Conservation (phyloP, 2,888 invertebrate species). For the Cremastinae sp. region DNA sequence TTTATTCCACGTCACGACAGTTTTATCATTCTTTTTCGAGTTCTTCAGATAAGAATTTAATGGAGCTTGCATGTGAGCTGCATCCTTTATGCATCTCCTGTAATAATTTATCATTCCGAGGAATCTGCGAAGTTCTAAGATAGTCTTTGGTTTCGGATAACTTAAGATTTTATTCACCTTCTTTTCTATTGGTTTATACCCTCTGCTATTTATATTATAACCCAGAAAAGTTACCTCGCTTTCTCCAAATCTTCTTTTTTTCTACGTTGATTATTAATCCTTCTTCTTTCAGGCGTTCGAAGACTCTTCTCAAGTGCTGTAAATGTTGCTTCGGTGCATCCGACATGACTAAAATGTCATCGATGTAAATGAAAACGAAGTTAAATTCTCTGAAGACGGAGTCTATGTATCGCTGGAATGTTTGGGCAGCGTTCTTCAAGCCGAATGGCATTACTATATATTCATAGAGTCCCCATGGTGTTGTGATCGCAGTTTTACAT, state of each 20-base stretch:
- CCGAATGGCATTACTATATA: constrained; percentile 48
- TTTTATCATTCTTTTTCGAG: constrained; percentile 50
- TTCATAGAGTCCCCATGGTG: constrained; percentile 52
- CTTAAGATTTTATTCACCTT: constrained; percentile 30
- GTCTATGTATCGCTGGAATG: constrained; percentile 58
- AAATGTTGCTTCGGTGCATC: constrained; percentile 24
- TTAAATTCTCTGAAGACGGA: constrained; percentile 42
- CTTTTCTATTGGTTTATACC: constrained; percentile 47
- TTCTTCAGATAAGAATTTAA: constrained; percentile 36
- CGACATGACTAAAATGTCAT: constrained; percentile 45
- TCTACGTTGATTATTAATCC: constrained; percentile 13
- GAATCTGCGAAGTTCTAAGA: constrained; percentile 34
- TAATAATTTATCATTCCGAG: constrained; percentile 49
- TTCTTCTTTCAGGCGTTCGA: constrained; percentile 30
- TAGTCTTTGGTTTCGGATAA: constrained; percentile 1
- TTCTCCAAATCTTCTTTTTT: constrained; percentile 50
- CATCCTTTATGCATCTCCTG: constrained; percentile 26
- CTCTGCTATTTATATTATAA: constrained; percentile 36
- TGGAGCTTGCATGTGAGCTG: constrained; percentile 32
- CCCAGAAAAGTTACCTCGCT: constrained; percentile 50
- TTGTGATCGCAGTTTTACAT: constrained; percentile 49
- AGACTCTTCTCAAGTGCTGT: constrained; percentile 38
- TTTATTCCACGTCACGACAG: too few species aligned
- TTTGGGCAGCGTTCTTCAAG: constrained; percentile 49
- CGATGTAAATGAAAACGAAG: constrained; percentile 50